Evolutionary conservation across 2,113 vertebrate species (phyloP), one percentile per base, ranked within the genome.

Genomic region (Gobius niger): DNA sequence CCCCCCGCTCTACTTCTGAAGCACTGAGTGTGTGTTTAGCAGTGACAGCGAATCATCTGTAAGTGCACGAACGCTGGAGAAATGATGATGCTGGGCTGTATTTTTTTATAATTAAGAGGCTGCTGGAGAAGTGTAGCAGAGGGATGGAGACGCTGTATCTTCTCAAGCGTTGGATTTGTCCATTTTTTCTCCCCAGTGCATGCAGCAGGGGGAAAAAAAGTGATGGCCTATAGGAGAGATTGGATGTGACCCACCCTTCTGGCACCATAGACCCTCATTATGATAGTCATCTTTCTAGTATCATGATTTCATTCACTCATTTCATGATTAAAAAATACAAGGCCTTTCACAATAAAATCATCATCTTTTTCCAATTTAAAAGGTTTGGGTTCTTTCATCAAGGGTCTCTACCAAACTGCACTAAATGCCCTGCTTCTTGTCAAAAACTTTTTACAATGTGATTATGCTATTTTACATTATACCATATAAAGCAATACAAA

Each of bases 11-110:
- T 61, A 68, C 74, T 70, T 75, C 67, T 19, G 60, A 80, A 84
- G 56, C 71, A 72, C 76, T 52, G 44, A 65, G 70, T 83, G 77
- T 75, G 73, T 88, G 82, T 89, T 82, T 82, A 86, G 81, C 34
- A 46, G 68, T 87, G 85, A 88, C 82, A 77, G 82, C 65, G 60
- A 80, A 73, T 85, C 87, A 82, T 89, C 80, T 76, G 71, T 83
- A 85, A 77, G 75, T 62, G 65, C 69, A 12, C 15, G 65, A 78
- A 72, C 70, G 61, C 42, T 76, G 72, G 67, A 44, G 57, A 78
- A 85, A 84, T 76, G 67, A 82, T 82, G 82, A 80, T 57, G 68
- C 60, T 61, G 42, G 16, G 12, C 41, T 52, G 16, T 70, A 67
- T 80, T 61, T 74, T 41, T 60, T 42, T 42, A n/a, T 60, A 16